These are phyloP conservation scores for Lottia gigantea DNA, from an alignment of 2,888 invertebrate genomes.

Conservation along the genomic window DNA sequence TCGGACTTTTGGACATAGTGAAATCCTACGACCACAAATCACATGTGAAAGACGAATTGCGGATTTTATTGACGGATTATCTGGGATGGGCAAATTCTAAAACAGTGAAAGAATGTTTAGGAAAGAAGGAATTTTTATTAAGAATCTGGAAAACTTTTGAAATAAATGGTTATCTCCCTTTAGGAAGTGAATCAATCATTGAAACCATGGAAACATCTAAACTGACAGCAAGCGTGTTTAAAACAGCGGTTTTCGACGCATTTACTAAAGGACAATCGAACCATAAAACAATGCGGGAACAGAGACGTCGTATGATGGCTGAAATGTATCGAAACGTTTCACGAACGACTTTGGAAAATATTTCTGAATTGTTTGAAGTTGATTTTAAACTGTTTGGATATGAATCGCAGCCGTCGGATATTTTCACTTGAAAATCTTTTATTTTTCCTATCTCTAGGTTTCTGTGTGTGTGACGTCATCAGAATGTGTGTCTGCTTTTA, in stretches of 20 bases:
- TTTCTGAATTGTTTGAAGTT: not conserved
- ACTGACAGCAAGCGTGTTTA: not conserved
- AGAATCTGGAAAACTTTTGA: constrained; percentile 41
- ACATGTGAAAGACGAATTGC: constrained; percentile 30
- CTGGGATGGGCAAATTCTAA: constrained; percentile 26
- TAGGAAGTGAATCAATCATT: not conserved
- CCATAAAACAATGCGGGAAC: not conserved
- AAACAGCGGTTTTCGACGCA: not conserved
- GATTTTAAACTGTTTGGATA: not conserved
- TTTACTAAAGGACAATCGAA: not conserved
- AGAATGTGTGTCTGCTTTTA: too few species aligned
- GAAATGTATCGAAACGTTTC: constrained; percentile 10
- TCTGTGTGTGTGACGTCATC: too few species aligned
- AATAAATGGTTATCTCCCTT: constrained; percentile 41
- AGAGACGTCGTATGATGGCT: not conserved
- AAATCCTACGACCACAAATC: constrained; percentile 16
- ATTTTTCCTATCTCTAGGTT: too few species aligned
- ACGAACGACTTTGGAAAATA: not conserved
- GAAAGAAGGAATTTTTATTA: constrained; percentile 21
- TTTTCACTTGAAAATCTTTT: not conserved
- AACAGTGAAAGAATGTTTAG: constrained; percentile 19
- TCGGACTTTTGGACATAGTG: constrained; percentile 24
- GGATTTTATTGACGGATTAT: constrained; percentile 31
- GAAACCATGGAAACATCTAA: not conserved
- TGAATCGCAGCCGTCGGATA: not conserved